Conservation (phyloP, 2,113 vertebrate species). For the Gadus chalcogrammus region DNA sequence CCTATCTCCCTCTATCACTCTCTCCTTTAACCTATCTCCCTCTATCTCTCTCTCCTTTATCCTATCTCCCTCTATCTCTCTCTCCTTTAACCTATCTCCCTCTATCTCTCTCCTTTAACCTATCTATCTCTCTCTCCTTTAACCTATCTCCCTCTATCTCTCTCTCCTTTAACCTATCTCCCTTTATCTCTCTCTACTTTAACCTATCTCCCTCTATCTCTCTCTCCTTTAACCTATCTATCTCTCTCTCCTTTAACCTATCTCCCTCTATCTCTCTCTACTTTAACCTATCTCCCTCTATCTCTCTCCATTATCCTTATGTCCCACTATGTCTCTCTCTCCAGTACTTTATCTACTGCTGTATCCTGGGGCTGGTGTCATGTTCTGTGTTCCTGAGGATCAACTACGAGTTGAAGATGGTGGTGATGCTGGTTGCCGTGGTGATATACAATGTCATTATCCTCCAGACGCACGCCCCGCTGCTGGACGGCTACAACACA, state of each 20-base stretch:
- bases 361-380: constrained; percentile 92
- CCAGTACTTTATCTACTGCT: constrained; percentile 98
- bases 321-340: not conserved
- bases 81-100: no score
- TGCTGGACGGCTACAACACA: constrained; percentile 88
- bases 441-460: constrained; percentile 92
- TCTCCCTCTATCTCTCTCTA: not conserved
- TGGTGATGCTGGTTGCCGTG: constrained; percentile 90
- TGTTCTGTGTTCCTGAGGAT: constrained; percentile 97
- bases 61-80: no score
- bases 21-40: no score
- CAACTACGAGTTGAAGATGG: constrained; percentile 96
- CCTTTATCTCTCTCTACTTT: no score
- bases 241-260: not conserved
- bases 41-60: no score
- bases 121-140: no score
- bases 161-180: no score
- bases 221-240: not conserved
- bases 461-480: constrained; percentile 85
- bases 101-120: no score
- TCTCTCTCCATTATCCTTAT: no score
- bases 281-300: not conserved
- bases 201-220: no score
- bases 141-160: no score
- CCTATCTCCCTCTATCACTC: no score